A percentile compares a stretch with the other conserved stretches of the same genome.
These are phyloP conservation scores for Xerus inauris DNA, from an alignment of 2,113 vertebrate species.

Conservation along the genomic window DNA sequence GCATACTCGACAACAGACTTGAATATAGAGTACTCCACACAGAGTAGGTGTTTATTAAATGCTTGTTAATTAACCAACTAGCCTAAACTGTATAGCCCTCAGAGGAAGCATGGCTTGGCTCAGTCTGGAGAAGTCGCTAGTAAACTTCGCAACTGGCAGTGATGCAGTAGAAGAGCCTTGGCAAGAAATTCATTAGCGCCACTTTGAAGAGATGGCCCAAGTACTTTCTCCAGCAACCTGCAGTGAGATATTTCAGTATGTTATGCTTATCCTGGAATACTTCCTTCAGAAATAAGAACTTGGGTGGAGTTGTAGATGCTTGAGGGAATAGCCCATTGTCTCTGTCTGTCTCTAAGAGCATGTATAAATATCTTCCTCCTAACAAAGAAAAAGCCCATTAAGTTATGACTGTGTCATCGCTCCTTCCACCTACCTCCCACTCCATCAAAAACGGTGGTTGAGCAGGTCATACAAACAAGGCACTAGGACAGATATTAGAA, in stretches of 20 bases:
- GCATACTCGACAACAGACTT: neutral
- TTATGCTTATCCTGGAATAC: neutral
- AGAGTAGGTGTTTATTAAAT: conserved; percentile 46
- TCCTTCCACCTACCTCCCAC: neutral
- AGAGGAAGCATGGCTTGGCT: conserved; percentile 37
- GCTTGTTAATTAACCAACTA: conserved; percentile 63
- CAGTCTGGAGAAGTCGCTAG: neutral
- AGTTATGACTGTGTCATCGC: neutral
- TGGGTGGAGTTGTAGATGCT: neutral
- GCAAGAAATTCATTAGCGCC: conserved; percentile 45
- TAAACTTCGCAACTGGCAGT: neutral
- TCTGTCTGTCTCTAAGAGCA: neutral
- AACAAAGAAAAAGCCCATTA: neutral
- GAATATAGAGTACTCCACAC: neutral
- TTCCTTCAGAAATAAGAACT: conserved; percentile 12
- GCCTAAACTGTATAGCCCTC: neutral
- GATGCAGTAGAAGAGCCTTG: neutral
- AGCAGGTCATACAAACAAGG: neutral
- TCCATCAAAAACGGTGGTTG: neutral
- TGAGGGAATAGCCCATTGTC: neutral
- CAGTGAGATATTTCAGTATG: conserved; percentile 21
- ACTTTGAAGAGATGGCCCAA: conserved; percentile 28
- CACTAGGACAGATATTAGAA: neutral
- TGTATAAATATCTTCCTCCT: neutral
- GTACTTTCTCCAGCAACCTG: conserved; percentile 50